Evolutionary conservation across 2,888 invertebrate species (phyloP).

Genomic region (Diabrotica balteata): DNA sequence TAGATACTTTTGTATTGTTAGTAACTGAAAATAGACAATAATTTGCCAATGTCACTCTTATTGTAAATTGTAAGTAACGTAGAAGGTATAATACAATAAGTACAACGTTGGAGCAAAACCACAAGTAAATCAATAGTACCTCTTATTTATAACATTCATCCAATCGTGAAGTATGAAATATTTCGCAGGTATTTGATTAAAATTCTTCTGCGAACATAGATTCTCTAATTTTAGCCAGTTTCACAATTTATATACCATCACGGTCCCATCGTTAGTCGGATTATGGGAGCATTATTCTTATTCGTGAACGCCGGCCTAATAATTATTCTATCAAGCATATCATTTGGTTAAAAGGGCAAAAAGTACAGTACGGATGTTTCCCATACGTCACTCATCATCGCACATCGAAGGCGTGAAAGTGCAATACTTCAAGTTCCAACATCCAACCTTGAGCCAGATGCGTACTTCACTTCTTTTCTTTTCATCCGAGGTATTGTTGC

Average conservation of each 20-base stretch:
- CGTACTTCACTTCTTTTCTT: constrained; percentile 31
- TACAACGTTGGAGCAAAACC: background rate
- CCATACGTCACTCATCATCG: constrained; percentile 37
- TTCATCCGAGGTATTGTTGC: constrained; percentile 3
- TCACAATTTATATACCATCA: constrained; percentile 8
- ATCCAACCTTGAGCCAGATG: constrained; percentile 44
- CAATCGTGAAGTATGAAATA: no score
- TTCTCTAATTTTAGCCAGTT: background rate
- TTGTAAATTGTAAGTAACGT: no score
- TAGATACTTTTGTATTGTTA: no score
- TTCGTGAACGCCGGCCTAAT: constrained; percentile 4
- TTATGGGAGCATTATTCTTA: background rate
- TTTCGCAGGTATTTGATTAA: background rate
- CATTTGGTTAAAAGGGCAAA: constrained; percentile 31
- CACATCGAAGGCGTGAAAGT: constrained; percentile 43
- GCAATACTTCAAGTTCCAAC: constrained; percentile 25
- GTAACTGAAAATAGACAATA: no score
- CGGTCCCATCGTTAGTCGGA: background rate
- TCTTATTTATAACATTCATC: no score
- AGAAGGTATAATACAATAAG: no score
- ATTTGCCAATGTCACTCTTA: no score
- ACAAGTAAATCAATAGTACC: background rate
- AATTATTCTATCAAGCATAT: constrained; percentile 22
- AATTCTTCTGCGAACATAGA: background rate
- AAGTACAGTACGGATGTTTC: constrained; percentile 40